Percentiles rank a stretch among this genome's conserved stretches.
Conservation (phyloP, 2,797 vertebrate species). For the Crocidura indochinensis region DNA sequence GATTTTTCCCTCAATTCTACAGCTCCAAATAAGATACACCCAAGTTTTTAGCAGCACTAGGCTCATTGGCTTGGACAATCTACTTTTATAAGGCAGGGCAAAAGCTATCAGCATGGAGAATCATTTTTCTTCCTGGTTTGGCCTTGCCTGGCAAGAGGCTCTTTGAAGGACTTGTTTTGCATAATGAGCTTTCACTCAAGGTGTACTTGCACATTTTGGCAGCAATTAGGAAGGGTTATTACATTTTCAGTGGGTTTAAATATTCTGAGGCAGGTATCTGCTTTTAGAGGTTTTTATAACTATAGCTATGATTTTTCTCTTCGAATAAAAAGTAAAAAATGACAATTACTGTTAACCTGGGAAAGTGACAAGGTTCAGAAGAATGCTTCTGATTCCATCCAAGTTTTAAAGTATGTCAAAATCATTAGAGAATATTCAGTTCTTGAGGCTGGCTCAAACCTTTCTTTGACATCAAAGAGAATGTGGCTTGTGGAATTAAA, state of each 20-base stretch:
- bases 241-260: slow-evolving; percentile 54
- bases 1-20: neutral
- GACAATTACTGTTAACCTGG: slow-evolving; percentile 70
- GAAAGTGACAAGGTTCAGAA: slow-evolving; percentile 61
- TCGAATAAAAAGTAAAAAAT: slow-evolving; percentile 70
- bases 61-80: slow-evolving; percentile 32
- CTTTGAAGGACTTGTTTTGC: slow-evolving; percentile 62
- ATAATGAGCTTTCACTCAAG: slow-evolving; percentile 69
- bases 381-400: slow-evolving; percentile 24
- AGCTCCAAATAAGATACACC: neutral
- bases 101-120: slow-evolving; percentile 25
- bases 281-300: slow-evolving; percentile 61
- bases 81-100: neutral
- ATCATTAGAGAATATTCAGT: slow-evolving; percentile 52
- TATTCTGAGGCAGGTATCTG: slow-evolving; percentile 54
- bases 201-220: slow-evolving; percentile 71
- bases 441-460: slow-evolving; percentile 34
- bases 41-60: neutral
- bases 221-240: slow-evolving; percentile 74
- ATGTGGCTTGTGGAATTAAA: slow-evolving; percentile 64
- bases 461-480: slow-evolving; percentile 73
- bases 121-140: neutral
- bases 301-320: slow-evolving; percentile 50
- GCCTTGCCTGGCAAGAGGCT: slow-evolving; percentile 50
- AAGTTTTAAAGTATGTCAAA: slow-evolving; percentile 22